Conservation (phyloP, 2,113 vertebrate genomes). For the Colaptes auratus region DNA sequence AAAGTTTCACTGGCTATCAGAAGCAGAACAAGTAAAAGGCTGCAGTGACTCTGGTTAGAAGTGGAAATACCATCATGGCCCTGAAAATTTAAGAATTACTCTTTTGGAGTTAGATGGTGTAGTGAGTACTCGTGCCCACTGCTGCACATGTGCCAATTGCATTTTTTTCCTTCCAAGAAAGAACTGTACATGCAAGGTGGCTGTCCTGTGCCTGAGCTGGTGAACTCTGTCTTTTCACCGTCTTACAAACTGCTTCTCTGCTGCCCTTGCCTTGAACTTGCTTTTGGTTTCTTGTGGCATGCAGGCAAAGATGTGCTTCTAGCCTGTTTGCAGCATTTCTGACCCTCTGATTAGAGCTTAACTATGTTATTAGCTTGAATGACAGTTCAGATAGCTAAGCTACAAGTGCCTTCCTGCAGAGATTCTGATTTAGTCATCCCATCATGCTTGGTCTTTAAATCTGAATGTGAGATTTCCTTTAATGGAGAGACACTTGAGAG, state of each 20-base stretch:
- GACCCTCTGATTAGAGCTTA: neutral
- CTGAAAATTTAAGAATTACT: neutral
- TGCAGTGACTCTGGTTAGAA: neutral
- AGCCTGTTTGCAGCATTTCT: neutral
- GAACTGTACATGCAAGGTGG: rapidly evolving
- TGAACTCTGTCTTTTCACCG: neutral
- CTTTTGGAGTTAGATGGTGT: neutral
- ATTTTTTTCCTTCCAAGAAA: neutral
- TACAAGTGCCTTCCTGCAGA: neutral
- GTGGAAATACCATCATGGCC: neutral
- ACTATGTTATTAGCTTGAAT: neutral
- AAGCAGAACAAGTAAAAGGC: neutral
- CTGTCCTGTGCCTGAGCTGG: neutral
- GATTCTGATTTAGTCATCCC: neutral
- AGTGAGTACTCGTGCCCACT: neutral
- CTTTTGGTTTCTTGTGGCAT: neutral
- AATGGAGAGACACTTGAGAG: neutral
- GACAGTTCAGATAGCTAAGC: neutral
- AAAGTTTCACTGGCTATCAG: neutral
- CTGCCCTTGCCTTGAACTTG: neutral
- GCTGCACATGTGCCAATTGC: neutral
- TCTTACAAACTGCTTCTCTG: neutral
- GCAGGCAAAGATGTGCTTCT: neutral
- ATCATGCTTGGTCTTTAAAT: neutral
- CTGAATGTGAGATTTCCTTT: neutral